Conservation (phyloP, 2,797 vertebrate species). For the Chaunax sp. region DNA sequence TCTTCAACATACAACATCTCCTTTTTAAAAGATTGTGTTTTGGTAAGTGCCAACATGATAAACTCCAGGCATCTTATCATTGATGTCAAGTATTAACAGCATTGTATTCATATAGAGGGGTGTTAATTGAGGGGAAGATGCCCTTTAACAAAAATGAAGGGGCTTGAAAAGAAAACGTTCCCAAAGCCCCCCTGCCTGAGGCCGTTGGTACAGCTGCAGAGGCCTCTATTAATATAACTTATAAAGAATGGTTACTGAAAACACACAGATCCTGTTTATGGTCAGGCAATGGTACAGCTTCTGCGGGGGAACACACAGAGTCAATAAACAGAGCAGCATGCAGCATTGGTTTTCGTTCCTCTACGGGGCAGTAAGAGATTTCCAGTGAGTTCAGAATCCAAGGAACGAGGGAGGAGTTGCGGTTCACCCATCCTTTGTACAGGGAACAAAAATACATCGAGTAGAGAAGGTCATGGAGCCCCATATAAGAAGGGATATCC, state of each 20-base stretch:
- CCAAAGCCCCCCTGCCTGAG: constrained; percentile 38
- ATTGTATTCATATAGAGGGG: constrained; percentile 7
- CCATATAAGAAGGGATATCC: constrained; percentile 44
- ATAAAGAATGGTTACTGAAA: constrained; percentile 73
- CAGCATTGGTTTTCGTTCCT: constrained; percentile 51
- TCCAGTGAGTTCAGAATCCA: constrained; percentile 41
- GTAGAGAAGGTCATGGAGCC: constrained; percentile 46
- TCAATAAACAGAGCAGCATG: constrained; percentile 72
- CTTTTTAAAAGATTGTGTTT: constrained; percentile 53
- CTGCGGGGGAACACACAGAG: constrained; percentile 51
- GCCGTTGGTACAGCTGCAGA: constrained; percentile 53
- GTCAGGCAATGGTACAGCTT: constrained; percentile 51
- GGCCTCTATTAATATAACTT: constrained; percentile 64
- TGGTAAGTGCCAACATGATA: constrained; percentile 46
- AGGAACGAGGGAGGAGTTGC: constrained; percentile 12
- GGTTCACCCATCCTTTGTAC: constrained; percentile 19
- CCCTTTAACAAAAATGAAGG: constrained; percentile 34
- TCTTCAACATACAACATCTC: too few species aligned
- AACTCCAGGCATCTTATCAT: constrained; percentile 36
- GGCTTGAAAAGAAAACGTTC: constrained; percentile 51
- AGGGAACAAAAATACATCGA: constrained; percentile 47
- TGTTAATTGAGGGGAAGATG: constrained; percentile 21
- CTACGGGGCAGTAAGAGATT: constrained; percentile 32
- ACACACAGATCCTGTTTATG: constrained; percentile 74
- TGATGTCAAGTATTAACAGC: constrained; percentile 47